Base-by-base conservation (phyloP, 2,113 vertebrate genomes). In the Ceratotherium simum region DNA sequence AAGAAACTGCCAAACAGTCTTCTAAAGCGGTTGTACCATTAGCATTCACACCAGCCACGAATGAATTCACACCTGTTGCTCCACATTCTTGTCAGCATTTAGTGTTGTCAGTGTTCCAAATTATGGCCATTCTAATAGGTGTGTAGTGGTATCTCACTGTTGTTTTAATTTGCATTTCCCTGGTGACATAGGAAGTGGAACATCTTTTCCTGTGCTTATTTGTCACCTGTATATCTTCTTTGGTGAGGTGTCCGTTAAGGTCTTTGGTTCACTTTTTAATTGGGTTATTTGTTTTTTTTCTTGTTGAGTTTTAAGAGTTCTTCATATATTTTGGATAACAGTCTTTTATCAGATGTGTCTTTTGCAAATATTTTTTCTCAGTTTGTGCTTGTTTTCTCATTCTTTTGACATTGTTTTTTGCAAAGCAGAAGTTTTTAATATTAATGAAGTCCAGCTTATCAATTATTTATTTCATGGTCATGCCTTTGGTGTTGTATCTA, bases 381-480 rank as follows among this genome's bases (percentile, higher is more conserved):
- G 73, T 54, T 27, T 79, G 60, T 79, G 11, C 46, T 79, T 39
- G 25, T 67, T 46, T 67, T 67, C 25, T 67, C 60, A 54, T 67
- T 54, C 60, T 79, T 25, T 39, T 79, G 76, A 54, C 46, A 54
- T 29, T 11, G 5, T 75, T 42, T 67, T 79, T 54, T 48, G 60
- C 72, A 78, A 76, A 76, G 42, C 42, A 78, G 73, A 90, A 65
- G 7, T 54, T 51, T 85, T 78, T 76, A 76, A 65, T 39, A 85
- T 85, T 93, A 85, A 56, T 76, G 60, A 93, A 51, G 36, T 93
- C 81, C 31, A 56, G 58, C 29, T 85, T 76, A 78, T 54, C 60
- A 76, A 14, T 76, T 85, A 93, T 93, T 85, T 76, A 93, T 75
- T 56, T 85, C 58, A 93, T 27, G 20, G 48, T 76, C 39, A 46